Evolutionary conservation across 2,797 vertebrate species (phyloP), one percentile per base, ranked within the genome.

Genomic region (Cirrhinus molitorella): DNA sequence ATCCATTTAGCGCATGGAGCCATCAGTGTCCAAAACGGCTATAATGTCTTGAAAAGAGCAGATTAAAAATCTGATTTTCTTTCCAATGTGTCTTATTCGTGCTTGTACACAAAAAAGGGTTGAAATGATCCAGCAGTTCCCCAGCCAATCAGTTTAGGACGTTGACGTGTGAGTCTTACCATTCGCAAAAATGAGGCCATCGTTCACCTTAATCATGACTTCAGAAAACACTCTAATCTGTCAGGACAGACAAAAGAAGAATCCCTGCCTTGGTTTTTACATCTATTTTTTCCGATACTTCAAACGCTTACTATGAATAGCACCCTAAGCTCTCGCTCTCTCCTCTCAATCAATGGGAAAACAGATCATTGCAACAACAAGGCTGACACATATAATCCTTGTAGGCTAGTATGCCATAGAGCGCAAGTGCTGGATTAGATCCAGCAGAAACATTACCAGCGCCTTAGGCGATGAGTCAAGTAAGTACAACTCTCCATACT

Each of bases 91-190:
- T 86, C 51, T 66, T 74, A 84, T 84, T 72, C 63, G 43, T 89
- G 81, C 89, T 83, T 59, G 81, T 83, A 81, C 81, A 74, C 77
- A 87, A 91, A 88, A 83, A 66, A 81, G 87, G 85, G 85, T 81
- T 88, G 83, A 90, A 86, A 92, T 91, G 84, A 77, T 87, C 31
- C 83, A 81, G 76, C 81, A 90, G 88, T 90, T 88, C 88, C 83
- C 83, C 84, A 73, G 61, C 87, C 87, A 67, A 89, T 88, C 88
- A 55, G 45, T 88, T 86, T 86, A 88, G 76, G 83, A 70, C 78
- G 83, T 82, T 89, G 87, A 91, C 86, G 88, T 86, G 83, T 89
- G 90, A 91, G 89, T 80, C 83, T 83, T 63, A 74, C 85, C 59
- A 77, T 79, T 23, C 55, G 83, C 66, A 45, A 88, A 91, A 92